Evolutionary conservation across 2,888 invertebrate genomes (phyloP), one percentile per base, ranked within the genome.

Genomic region (Dicroscelio sp.): DNA sequence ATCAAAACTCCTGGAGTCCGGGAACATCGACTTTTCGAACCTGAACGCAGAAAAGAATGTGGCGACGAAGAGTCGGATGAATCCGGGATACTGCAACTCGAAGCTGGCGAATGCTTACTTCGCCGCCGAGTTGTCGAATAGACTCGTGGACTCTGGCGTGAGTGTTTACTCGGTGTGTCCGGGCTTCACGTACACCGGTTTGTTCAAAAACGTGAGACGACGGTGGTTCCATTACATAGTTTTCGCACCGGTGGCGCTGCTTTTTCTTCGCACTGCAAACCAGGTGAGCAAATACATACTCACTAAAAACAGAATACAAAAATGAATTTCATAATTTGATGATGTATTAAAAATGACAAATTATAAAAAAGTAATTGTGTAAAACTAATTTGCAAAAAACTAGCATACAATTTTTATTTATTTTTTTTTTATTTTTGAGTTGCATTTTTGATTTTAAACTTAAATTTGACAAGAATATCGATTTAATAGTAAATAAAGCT

Each of bases 51-150:
- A 97, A 94, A 97, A 97, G 92, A 97, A 97, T 88, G 97, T 97
- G n/a, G 95, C 95, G 0, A 94, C 92, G 2, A 96, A 96, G 80
- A 95, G 95, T 31, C 95, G 96, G 23, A 97, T 95, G 96, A 98
- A 98, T 95, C 97, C 97, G 17, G 98, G 97, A 0, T 99, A 99
- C 95, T 97, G 97, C 90, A 98, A 98, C 96, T 98, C 98, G 0
- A 99, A 98, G 97, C 96, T 98, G 75, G 98, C 98, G 95, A 98
- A 98, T 95, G 97, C 97, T 2, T 98, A 98, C 95, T 98, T 98
- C 96, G 98, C 97, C 20, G 97, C 97, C 88, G 98, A 98, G 78
- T 96, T 99, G 55, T 97, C 98, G 0, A 97, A 97, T 80, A 97
- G 97, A 92, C 95, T 97, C 8, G 96, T 97, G 93, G 97, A 97